Conservation (phyloP, 2,888 invertebrate genomes). For the Argyra leucocephala region DNA sequence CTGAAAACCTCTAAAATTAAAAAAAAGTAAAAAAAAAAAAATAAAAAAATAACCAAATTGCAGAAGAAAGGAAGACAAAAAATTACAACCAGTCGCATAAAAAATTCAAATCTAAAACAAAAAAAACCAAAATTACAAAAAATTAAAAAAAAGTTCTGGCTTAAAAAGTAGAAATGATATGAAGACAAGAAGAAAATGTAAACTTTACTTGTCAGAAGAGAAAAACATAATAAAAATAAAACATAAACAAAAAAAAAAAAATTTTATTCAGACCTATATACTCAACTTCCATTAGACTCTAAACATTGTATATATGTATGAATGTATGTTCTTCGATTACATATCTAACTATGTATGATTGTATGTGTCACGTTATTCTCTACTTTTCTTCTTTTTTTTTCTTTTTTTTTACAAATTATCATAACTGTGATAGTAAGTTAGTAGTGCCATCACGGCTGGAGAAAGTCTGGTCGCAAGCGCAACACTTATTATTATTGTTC, state of each 20-base stretch:
- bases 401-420: background rate
- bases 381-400: background rate
- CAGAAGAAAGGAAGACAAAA: background rate
- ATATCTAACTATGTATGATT: background rate
- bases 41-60: too few relatives aligned
- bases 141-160: background rate
- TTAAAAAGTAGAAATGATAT: background rate
- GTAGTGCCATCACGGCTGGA: constrained; percentile 25
- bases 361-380: background rate
- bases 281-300: background rate
- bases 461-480: constrained; percentile 26
- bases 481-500: background rate
- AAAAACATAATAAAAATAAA: background rate
- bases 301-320: background rate
- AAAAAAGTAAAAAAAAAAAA: too few relatives aligned
- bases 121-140: background rate
- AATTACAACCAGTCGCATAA: background rate
- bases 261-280: background rate
- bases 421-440: constrained; percentile 6
- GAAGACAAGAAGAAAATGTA: background rate
- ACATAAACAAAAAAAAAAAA: background rate
- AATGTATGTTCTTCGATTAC: background rate
- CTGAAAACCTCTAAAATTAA: too few relatives aligned
- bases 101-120: background rate
- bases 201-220: background rate